These are phyloP conservation scores for Atopsyche davidsoni DNA, from an alignment of 1,140 invertebrate species.

Conservation along the genomic window DNA sequence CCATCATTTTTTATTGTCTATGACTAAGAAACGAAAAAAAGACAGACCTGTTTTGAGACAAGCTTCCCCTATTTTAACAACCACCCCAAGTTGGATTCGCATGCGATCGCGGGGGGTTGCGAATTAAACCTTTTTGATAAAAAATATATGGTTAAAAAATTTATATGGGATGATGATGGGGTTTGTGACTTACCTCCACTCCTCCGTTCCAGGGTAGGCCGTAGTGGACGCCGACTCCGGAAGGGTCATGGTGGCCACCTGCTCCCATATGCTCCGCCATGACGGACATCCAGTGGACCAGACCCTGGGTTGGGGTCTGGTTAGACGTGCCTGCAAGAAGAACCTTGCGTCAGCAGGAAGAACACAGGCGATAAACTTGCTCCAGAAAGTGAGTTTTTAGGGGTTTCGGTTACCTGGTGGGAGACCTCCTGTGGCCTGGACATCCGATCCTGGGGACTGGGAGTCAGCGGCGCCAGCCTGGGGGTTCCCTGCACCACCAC, in stretches of 20 bases:
- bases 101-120: not conserved
- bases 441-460: conserved; percentile 28
- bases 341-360: conserved; percentile 33
- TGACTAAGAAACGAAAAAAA: conserved; percentile 10
- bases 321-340: too few species aligned
- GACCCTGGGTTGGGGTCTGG: conserved; percentile 60
- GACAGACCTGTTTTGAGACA: conserved; percentile 11
- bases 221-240: conserved; percentile 59
- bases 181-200: conserved; percentile 49
- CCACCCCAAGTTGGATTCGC: conserved; percentile 1
- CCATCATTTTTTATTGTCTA: conserved; percentile 21
- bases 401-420: conserved; percentile 24
- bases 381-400: not conserved
- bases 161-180: not conserved
- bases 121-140: not conserved
- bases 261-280: conserved; percentile 75
- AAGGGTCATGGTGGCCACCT: conserved; percentile 56
- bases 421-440: conserved; percentile 23
- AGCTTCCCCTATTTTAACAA: conserved; percentile 8
- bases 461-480: conserved; percentile 34
- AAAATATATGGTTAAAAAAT: too few species aligned
- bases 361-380: conserved; percentile 1
- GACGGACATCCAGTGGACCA: conserved; percentile 79
- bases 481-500: conserved; percentile 40
- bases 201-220: conserved; percentile 59